phyloP scores from a whole-genome alignment of 2,113 vertebrate species.

The Taxidea taxus region DNA sequence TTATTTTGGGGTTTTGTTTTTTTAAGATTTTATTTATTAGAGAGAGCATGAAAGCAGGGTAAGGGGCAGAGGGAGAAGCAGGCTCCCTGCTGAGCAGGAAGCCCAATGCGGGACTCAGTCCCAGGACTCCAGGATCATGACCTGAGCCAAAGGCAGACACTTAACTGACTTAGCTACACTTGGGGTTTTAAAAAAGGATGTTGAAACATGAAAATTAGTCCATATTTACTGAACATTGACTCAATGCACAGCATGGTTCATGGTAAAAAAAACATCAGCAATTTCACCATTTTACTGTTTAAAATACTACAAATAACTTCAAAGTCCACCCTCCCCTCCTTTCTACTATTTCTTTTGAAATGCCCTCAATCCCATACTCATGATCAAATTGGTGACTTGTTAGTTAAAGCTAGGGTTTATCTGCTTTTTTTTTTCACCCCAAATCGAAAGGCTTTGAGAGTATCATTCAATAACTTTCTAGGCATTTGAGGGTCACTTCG shows the following conservation, averaged over 20 bases:
- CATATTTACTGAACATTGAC: background rate
- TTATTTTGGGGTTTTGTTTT: background rate
- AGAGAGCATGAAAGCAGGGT: background rate
- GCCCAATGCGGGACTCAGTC: background rate
- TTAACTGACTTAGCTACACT: background rate
- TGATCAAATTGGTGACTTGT: background rate
- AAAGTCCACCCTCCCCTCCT: background rate
- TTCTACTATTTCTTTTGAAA: background rate
- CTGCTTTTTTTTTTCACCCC: background rate
- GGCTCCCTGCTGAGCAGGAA: background rate
- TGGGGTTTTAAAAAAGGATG: background rate
- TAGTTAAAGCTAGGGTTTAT: background rate
- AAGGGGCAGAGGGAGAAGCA: background rate
- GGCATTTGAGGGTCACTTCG: background rate
- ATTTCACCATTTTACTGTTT: background rate
- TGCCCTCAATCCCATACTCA: background rate
- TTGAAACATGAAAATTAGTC: background rate
- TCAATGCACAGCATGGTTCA: background rate
- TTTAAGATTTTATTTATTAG: background rate
- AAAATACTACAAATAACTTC: background rate
- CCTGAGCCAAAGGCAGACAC: background rate
- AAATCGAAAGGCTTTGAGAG: background rate
- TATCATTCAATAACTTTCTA: background rate
- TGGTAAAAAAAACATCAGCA: background rate
- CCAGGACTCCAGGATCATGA: background rate